These are phyloP conservation scores for Neocrepidodera transversa DNA, from an alignment of 2,888 invertebrate genomes.

Conservation along the genomic window DNA sequence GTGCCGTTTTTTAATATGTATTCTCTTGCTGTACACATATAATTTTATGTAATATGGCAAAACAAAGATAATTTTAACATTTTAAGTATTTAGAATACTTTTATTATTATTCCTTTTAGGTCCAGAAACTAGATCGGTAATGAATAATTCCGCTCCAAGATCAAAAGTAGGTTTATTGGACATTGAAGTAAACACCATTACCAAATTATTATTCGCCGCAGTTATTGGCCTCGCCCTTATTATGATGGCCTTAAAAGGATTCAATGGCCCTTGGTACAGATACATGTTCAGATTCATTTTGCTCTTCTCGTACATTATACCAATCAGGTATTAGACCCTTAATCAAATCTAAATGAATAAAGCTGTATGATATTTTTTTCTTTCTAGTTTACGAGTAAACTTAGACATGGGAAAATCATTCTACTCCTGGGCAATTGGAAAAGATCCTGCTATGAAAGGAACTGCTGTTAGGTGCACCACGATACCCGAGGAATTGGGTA, in stretches of 20 bases:
- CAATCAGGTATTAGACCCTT: too few species aligned
- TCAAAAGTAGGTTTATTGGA: constrained; percentile 97
- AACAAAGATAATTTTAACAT: too few species aligned
- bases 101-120: constrained; percentile 62
- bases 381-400: constrained; percentile 89
- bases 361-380: not conserved
- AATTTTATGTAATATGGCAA: too few species aligned
- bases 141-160: constrained; percentile 97
- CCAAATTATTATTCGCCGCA: constrained; percentile 92
- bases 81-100: too few species aligned
- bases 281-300: constrained; percentile 97
- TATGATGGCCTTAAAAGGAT: constrained; percentile 97
- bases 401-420: constrained; percentile 98
- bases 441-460: constrained; percentile 90
- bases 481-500: constrained; percentile 96
- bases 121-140: constrained; percentile 94
- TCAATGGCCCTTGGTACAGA: constrained; percentile 94
- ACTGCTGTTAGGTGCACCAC: constrained; percentile 97
- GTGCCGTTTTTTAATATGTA: too few species aligned
- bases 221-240: constrained; percentile 89
- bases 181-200: constrained; percentile 94
- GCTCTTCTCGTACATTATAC: constrained; percentile 98
- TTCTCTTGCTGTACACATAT: too few species aligned
- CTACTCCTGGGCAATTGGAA: constrained; percentile 96
- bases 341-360: constrained; percentile 48